Conservation (phyloP, 2,797 vertebrate genomes). For the Paedocypris micromegethes region DNA sequence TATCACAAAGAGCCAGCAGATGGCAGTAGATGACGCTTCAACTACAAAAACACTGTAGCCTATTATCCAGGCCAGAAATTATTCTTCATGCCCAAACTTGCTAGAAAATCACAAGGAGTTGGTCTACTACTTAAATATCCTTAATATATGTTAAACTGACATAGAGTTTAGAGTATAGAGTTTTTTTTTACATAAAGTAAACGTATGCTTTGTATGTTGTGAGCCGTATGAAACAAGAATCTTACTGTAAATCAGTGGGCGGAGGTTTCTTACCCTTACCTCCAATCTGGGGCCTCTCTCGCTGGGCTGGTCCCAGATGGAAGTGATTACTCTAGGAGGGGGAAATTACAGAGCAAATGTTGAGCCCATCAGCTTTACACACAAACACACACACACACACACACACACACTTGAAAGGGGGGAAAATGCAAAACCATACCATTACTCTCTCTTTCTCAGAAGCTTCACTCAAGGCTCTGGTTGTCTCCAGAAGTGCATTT, state of each 20-base stretch:
- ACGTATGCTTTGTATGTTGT: no score
- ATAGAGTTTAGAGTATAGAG: no score
- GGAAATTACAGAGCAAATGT: slow-evolving; percentile 70
- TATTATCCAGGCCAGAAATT: no score
- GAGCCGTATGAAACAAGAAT: slow-evolving; percentile 2
- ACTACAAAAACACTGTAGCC: not conserved
- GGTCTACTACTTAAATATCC: no score
- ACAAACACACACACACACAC: slow-evolving; percentile 24
- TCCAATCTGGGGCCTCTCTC: slow-evolving; percentile 56
- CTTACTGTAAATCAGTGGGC: slow-evolving; percentile 29
- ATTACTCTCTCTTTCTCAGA: slow-evolving; percentile 36
- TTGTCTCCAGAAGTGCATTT: slow-evolving; percentile 61
- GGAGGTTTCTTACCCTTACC: slow-evolving; percentile 55
- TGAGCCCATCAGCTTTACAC: slow-evolving; percentile 53
- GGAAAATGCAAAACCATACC: slow-evolving; percentile 23
- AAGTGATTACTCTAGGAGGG: slow-evolving; percentile 66
- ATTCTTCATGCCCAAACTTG: no score
- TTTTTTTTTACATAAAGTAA: no score
- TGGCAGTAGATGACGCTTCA: slow-evolving; percentile 2
- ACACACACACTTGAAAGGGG: not conserved
- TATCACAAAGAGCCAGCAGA: slow-evolving; percentile 5
- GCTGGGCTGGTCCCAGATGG: slow-evolving; percentile 67
- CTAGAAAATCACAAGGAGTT: no score
- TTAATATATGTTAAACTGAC: no score
- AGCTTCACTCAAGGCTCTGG: slow-evolving; percentile 31